Evolutionary conservation across 2,797 vertebrate genomes (phyloP), one percentile per base, ranked within the genome.

Genomic region (Thamnophis elegans): DNA sequence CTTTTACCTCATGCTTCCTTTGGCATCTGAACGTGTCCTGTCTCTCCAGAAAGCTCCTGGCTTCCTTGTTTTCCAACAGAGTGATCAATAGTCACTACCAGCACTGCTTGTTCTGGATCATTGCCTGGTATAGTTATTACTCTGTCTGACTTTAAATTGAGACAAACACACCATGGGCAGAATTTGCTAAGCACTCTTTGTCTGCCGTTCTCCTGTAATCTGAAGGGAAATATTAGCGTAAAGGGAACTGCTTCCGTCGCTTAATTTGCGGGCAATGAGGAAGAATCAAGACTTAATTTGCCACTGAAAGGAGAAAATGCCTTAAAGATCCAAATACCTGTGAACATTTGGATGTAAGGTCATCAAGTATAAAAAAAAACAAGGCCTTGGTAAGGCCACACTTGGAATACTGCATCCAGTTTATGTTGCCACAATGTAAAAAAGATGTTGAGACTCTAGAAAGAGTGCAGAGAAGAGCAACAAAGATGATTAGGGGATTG

Each of bases 31-130:
- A 65, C 87, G 92, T 88, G 25, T 12, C 54, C 92, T 68, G 56
- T 18, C 59, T 82, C 91, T 85, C 18, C 55, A 0, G 22, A 87
- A n/a, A 51, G 5, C 22, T 54, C 68, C 55, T 42, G 73, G 90
- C 32, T 93, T 94, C 92, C 55, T 93, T 65, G 73, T n/a, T 68
- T 93, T 89, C 78, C 87, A 51, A 90, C 0, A 0, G 18, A 18
- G 51, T 47, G 20, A 26, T 51, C 5, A 51, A 89, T 32, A 16
- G 53, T 73, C 32, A 51, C 87, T 87, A 22, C 54, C 47, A 92
- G 82, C 42, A 0, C 3, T 0, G 8, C 25, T 88, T 8, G n/a
- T 26, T 9, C 87, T 86, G 14, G 82, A 26, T 13, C 16, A 62
- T 87, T 92, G 2, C 62, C 93, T 51, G 9, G 10, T 0, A 0